Evolutionary conservation across 2,888 invertebrate genomes (phyloP), one percentile per base, ranked within the genome.

Genomic region (Lycaena phlaeas): DNA sequence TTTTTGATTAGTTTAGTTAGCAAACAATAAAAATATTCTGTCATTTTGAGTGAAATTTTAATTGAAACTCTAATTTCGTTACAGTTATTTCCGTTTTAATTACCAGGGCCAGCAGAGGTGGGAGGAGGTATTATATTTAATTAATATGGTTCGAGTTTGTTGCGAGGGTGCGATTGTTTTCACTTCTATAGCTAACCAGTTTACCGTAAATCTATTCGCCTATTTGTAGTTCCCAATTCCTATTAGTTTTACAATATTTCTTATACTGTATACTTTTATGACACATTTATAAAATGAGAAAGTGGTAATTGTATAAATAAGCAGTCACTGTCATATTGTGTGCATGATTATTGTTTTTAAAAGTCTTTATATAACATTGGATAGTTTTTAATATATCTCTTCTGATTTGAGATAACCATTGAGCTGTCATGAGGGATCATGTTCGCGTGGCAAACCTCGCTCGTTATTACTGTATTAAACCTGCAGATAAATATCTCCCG

Each of bases 71-170:
- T 53, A 59, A 63, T 58, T 62, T 59, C 57, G 57, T 64, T 64
- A 65, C 64, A 58, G 63, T 67, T 68, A 68, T 64, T 65, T 57
- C 59, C 46, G 53, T 63, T 71, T 70, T 66, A 71, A 73, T 72
- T 69, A 62, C 59, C 54, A 53, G 49, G 48, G 54, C 56, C 48
- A 41, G 22, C 25, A 58, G 58, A 56, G 51, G 51, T 48, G 45
- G 49, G 48, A 48, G 56, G 53, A 50, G 59, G 60, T 67, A 68
- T 68, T 68, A 64, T 67, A 70, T 73, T 70, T 70, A 72, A 74
- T 76, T 73, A 76, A 72, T 62, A 61, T 58, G 52, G 57, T 56
- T 57, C 57, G 53, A 54, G 52, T 56, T 52, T 46, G 47, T 49
- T 49, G 45, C 18, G 18, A 50, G 56, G 55, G 50, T 45, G 45